Base-by-base conservation (phyloP, 1,140 invertebrate species). In the Aporrectodea caliginosa region DNA sequence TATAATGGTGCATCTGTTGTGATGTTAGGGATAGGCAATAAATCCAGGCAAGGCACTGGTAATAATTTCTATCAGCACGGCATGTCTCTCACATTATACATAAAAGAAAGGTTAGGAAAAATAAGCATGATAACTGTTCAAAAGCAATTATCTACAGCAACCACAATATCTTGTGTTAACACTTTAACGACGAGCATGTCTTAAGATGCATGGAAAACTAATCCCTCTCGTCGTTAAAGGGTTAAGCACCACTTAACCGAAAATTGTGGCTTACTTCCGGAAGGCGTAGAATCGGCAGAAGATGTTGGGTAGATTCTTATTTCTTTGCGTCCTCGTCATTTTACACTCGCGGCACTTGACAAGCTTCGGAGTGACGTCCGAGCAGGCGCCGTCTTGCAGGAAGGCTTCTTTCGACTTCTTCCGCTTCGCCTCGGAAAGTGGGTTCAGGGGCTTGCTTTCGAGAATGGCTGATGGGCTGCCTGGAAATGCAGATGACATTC, bases 211-310 rank as follows among this genome's bases (percentile, higher is more conserved):
- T n/a, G n/a, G n/a, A n/a, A n/a, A n/a, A n/a, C n/a, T n/a, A n/a
- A n/a, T n/a, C n/a, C n/a, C n/a, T n/a, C n/a, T n/a, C n/a, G n/a
- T n/a, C n/a, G n/a, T n/a, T n/a, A n/a, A 78, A 73, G 16, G 72
- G 77, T 16, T 31, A 69, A 6, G 81, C 43, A 33, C 29, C n/a
- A n/a, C n/a, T n/a, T n/a, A n/a, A n/a, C n/a, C n/a, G n/a, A n/a
- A n/a, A n/a, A n/a, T n/a, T n/a, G n/a, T n/a, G n/a, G 43, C 82
- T 81, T 83, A 89, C 87, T 94, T 92, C 85, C 97, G 91, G 89
- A 98, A 98, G 82, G 94, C 95, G 89, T 96, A 98, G 89, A 98
- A 98, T 82, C 96, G 91, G 88, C 97, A 98, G 88, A 97, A 98
- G 82, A 97, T 96, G 88, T 95, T 95, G 69, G 93, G 92, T 22